Base-by-base conservation (phyloP, 2,797 vertebrate genomes). In the Oreochromis mossambicus region DNA sequence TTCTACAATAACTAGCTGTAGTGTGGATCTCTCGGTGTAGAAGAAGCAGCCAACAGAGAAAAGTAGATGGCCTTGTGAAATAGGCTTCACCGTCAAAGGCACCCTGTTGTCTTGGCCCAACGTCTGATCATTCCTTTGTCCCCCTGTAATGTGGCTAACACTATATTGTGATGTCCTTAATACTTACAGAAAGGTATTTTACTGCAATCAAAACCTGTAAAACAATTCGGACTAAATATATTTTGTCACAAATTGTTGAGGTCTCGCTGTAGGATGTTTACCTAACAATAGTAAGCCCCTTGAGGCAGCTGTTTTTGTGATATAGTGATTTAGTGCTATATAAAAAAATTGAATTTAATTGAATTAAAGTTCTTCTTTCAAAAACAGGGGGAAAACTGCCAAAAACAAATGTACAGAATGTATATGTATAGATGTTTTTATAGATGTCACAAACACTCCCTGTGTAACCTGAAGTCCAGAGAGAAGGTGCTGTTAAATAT, bases 1-100 rank as follows among this genome's bases (percentile, higher is more conserved):
- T 14, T 66, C 19, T 14, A 7, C 4, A 14, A 14, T 3, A 41
- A 41, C 3, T 8, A 14, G 19, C 61, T 66, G 17, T 24, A 12
- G 0, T 41, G 63, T 68, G n/a, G 36, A 41, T 41, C 63, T 41
- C n/a, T 68, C 1, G 2, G 14, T 41, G 36, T 24, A 0, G 36
- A 24, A 24, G 61, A 24, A 66, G 7, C 34, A 66, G 61, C 61
- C 11, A 66, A 38, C 1, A 66, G 61, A 9, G 21, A 24, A 41
- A 66, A 36, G 63, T 24, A 24, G 36, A 9, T 68, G 63, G 0
- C 13, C 8, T 68, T 43, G n/a, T 68, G 63, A 68, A 41, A 0
- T 1, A 41, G 12, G 7, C n/a, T 24, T 70, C 38, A 17, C 7
- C 14, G 1, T 66, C 34, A 2, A 66, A 66, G 1, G 12, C 5